Evolutionary conservation across 2,797 vertebrate genomes (phyloP).

Genomic region (Numenius phaeopus): DNA sequence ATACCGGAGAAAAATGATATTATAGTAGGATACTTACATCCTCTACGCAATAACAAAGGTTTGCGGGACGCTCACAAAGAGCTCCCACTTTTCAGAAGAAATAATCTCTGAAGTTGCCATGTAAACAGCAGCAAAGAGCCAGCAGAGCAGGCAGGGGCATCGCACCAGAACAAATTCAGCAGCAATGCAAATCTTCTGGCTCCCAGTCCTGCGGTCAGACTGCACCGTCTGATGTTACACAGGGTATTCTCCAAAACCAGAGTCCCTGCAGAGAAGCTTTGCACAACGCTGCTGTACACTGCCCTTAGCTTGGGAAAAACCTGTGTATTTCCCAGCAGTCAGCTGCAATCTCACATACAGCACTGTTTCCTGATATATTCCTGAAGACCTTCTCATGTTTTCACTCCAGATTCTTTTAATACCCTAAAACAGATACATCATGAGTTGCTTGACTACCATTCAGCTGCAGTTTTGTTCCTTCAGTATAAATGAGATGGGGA

Average conservation of each 20-base stretch:
- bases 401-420: neutral
- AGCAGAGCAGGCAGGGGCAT: neutral
- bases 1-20: accelerated
- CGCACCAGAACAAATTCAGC: accelerated
- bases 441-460: accelerated
- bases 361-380: accelerated
- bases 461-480: neutral
- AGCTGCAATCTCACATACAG: accelerated
- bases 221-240: accelerated
- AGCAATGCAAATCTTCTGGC: accelerated
- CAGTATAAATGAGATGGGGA: neutral
- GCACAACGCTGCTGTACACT: accelerated
- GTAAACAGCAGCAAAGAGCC: neutral
- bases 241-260: accelerated
- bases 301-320: accelerated
- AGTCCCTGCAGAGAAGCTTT: neutral
- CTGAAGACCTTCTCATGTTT: neutral
- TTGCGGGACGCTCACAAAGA: neutral
- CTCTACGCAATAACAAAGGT: accelerated
- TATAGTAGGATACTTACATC: accelerated
- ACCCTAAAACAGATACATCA: neutral
- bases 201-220: accelerated
- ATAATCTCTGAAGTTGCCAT: accelerated
- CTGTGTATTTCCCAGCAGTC: neutral
- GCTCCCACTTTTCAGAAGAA: neutral